These are phyloP conservation scores for Xestia ashworthii DNA, from an alignment of 2,888 invertebrate genomes.

Conservation along the genomic window DNA sequence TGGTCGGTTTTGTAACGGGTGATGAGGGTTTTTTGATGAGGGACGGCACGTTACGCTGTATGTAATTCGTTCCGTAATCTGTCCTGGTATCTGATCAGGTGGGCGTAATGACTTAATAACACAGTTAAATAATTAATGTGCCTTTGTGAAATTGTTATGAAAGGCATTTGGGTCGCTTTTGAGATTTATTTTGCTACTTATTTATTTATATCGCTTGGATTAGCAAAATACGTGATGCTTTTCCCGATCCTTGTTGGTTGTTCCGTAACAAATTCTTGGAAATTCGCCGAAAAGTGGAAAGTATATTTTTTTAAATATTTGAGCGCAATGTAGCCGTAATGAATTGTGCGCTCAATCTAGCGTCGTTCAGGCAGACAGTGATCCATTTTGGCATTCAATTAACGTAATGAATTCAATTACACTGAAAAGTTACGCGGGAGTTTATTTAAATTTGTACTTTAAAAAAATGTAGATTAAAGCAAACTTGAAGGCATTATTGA, in stretches of 20 bases:
- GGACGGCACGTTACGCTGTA: constrained; percentile 75
- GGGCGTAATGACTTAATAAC: constrained; percentile 68
- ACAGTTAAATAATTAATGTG: constrained; percentile 42
- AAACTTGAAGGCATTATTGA: constrained; percentile 46
- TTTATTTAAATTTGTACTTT: constrained; percentile 48
- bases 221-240: constrained; percentile 5
- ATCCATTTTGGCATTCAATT: constrained; percentile 52
- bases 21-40: constrained; percentile 84
- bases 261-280: constrained; percentile 1
- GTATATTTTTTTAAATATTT: constrained; percentile 14
- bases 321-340: constrained; percentile 14
- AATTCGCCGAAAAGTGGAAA: background rate
- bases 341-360: constrained; percentile 33
- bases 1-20: constrained; percentile 76
- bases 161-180: constrained; percentile 34
- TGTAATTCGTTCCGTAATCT: constrained; percentile 79
- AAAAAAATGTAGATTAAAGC: constrained; percentile 38
- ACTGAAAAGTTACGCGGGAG: constrained; percentile 40
- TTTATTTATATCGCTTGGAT: constrained; percentile 9
- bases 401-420: constrained; percentile 60
- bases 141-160: constrained; percentile 48
- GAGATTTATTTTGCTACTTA: constrained; percentile 17
- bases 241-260: background rate
- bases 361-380: constrained; percentile 13
- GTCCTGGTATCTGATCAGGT: constrained; percentile 74